Percentiles rank a stretch among this genome's conserved stretches.
Evolutionary conservation across 2,113 vertebrate species (phyloP).

Genomic region (Sapajus apella): DNA sequence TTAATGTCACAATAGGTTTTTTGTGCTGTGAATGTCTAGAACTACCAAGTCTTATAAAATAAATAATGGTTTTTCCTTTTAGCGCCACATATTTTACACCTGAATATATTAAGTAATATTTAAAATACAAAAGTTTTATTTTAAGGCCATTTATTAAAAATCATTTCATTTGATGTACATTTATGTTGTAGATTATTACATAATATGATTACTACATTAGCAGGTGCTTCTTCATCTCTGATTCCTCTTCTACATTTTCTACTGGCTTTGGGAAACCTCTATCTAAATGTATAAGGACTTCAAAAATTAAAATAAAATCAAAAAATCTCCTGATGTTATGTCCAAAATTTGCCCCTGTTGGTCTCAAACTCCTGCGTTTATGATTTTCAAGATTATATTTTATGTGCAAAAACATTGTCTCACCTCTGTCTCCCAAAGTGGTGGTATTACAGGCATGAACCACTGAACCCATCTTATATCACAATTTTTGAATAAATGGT

Average conservation of each 20-base stretch:
- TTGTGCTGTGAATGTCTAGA: not conserved
- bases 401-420: too few species aligned
- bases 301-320: not conserved
- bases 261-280: not conserved
- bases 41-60: not conserved
- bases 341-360: not conserved
- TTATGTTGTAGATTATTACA: not conserved
- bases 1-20: not conserved
- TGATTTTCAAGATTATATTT: too few species aligned
- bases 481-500: too few species aligned
- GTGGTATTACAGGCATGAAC: not conserved
- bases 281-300: not conserved
- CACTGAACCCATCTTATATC: too few species aligned
- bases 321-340: not conserved
- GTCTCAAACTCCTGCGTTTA: too few species aligned
- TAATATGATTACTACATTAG: too few species aligned
- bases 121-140: not conserved
- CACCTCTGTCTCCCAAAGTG: too few species aligned
- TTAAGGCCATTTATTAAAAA: too few species aligned
- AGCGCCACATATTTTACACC: not conserved
- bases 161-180: not conserved
- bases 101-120: not conserved
- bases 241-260: not conserved
- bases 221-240: not conserved
- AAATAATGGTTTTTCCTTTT: not conserved